Evolutionary conservation across 1,140 invertebrate genomes (phyloP).

Genomic region (Bombus turneri): DNA sequence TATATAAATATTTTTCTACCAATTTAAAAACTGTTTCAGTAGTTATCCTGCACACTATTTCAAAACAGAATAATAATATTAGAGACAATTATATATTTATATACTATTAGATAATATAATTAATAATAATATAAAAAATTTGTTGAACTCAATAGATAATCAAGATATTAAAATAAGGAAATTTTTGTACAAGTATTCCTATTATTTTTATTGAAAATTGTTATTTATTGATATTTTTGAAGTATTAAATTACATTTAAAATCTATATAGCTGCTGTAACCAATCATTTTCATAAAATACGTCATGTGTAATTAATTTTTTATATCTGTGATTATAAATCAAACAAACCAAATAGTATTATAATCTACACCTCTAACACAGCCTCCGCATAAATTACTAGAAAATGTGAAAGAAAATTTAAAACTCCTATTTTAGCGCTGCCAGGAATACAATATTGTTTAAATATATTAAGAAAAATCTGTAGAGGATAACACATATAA

Average conservation of each 20-base stretch:
- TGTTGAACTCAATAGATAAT: not conserved
- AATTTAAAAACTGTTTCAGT: slow-evolving; percentile 7
- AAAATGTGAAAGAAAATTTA: slow-evolving; percentile 46
- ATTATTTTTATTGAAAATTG: slow-evolving; percentile 40
- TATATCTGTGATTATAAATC: slow-evolving; percentile 3
- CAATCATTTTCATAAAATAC: slow-evolving; percentile 41
- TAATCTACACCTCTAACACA: slow-evolving; percentile 49
- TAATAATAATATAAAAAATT: not conserved
- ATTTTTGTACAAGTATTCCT: slow-evolving; percentile 26
- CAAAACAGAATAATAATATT: not conserved
- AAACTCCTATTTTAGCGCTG: slow-evolving; percentile 26
- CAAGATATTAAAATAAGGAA: slow-evolving; percentile 5
- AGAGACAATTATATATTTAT: slow-evolving; percentile 15
- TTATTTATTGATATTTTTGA: slow-evolving; percentile 66
- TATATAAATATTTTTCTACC: slow-evolving; percentile 30
- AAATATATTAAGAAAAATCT: slow-evolving; percentile 25
- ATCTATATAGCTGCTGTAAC: slow-evolving; percentile 25
- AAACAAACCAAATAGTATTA: slow-evolving; percentile 23
- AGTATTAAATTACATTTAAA: slow-evolving; percentile 53
- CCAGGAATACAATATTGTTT: slow-evolving; percentile 13
- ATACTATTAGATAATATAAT: not conserved
- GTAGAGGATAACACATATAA: slow-evolving; percentile 26
- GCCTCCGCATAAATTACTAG: slow-evolving; percentile 56
- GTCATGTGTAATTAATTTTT: slow-evolving; percentile 11
- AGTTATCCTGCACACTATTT: not conserved